These are phyloP conservation scores for Paragorgia papillata DNA, from an alignment of 92 coral and sea anemone species.

Conservation along the genomic window DNA sequence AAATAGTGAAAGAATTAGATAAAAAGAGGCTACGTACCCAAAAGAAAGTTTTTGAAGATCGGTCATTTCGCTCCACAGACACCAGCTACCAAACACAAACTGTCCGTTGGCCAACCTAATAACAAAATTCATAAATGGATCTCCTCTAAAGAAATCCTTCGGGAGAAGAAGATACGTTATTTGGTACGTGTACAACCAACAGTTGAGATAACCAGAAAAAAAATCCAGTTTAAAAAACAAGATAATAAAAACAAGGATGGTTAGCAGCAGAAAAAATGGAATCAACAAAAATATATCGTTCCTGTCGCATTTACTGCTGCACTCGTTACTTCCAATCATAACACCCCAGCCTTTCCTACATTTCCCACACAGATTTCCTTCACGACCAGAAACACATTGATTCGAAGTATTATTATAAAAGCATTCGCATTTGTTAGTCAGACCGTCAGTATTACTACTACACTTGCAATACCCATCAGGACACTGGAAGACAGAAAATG, in stretches of 20 bases:
- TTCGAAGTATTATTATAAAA: not conserved
- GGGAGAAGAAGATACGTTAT: constrained; percentile 23
- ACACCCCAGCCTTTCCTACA: constrained; percentile 23
- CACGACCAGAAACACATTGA: constrained; percentile 17
- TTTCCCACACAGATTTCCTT: constrained; percentile 19
- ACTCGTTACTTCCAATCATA: constrained; percentile 9
- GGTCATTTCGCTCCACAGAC: constrained; percentile 69
- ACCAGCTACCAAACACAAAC: constrained; percentile 57
- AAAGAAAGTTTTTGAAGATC: constrained; percentile 77
- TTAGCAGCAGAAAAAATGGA: constrained; percentile 15
- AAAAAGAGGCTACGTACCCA: constrained; percentile 68
- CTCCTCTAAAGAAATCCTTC: not conserved
- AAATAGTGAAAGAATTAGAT: constrained; percentile 63
- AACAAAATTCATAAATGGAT: constrained; percentile 25
- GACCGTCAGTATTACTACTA: not conserved
- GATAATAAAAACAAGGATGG: constrained; percentile 14
- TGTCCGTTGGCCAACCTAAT: constrained; percentile 6
- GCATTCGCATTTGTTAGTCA: constrained; percentile 25
- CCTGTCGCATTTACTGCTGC: constrained; percentile 3
- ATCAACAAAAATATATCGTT: constrained; percentile 13
- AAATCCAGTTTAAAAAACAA: constrained; percentile 13
- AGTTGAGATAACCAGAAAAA: constrained; percentile 37
- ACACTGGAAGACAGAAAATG: constrained; percentile 57
- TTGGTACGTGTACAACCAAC: constrained; percentile 38
- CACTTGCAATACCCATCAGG: constrained; percentile 63